Conservation (phyloP, 2,888 invertebrate species). For the Poecilus cupreus region DNA sequence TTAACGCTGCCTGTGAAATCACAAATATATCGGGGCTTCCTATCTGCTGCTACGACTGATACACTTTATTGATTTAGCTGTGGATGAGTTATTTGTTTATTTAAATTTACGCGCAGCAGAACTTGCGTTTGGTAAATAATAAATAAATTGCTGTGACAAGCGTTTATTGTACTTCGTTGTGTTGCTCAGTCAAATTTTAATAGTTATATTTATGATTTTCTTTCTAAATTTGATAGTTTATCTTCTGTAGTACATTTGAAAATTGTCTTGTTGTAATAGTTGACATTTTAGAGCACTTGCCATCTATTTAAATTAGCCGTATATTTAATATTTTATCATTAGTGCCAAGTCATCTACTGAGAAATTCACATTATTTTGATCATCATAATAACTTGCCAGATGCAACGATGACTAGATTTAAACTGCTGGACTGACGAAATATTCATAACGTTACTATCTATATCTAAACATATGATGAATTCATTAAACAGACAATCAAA, state of each 20-base stretch:
- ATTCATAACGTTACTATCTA: background rate
- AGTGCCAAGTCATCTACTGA: slow-evolving; percentile 27
- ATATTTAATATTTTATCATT: slow-evolving; percentile 25
- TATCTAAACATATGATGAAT: no score
- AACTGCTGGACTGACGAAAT: slow-evolving; percentile 1
- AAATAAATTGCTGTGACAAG: background rate
- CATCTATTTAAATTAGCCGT: slow-evolving; percentile 40
- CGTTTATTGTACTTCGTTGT: background rate
- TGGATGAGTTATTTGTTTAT: background rate
- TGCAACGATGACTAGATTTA: background rate
- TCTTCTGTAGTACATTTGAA: background rate
- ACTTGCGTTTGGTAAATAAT: background rate
- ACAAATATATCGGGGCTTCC: slow-evolving; percentile 3
- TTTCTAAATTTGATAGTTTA: slow-evolving; percentile 17
- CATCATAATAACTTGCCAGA: background rate
- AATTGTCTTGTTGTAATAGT: background rate
- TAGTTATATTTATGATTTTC: no score
- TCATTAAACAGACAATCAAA: background rate
- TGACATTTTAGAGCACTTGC: background rate
- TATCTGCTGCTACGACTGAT: background rate
- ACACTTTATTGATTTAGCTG: background rate
- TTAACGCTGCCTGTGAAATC: slow-evolving; percentile 9
- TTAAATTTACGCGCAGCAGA: background rate
- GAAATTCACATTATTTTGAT: background rate
- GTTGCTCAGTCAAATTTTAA: no score